Base-by-base conservation (phyloP, 2,113 vertebrate genomes). In the Protobothrops flavoviridis region DNA sequence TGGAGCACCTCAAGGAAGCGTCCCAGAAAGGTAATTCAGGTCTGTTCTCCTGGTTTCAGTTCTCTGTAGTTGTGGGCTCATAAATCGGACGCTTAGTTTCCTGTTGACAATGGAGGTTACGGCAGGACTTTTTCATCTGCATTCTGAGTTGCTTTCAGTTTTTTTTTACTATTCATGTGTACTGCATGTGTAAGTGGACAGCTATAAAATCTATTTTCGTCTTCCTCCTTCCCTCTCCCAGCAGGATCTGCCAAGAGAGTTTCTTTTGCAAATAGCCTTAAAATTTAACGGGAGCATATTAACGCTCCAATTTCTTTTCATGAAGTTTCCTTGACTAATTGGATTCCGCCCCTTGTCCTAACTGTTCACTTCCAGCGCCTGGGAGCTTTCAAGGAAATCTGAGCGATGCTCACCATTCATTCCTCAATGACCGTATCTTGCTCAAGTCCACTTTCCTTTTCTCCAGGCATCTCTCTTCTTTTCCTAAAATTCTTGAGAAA, bases 401-500 rank as follows among this genome's bases (percentile, higher is more conserved):
- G 85, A 4, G 53, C 87, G 9, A 56, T 1, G 93, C 93, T 95
- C 85, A 95, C 92, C 94, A 61, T 13, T n/a, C 61, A 92, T 95
- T 94, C 96, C 88, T 86, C 45, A 29, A 39, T 48, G 23, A 39
- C 92, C 20, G 11, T 29, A 69, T n/a, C 59, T 69, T 5, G n/a
- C 48, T 55, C 43, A 0, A 11, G 43, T 85, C 90, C 21, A 15
- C 43, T 48, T 94, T 91, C 1, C 95, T 87, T 91, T 50, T 59
- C 74, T 0, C 48, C 92, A 94, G 95, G 93, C 85, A 89, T 5
- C 89, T 93, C 52, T 94, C 94, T 94, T 89, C 95, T 93, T 29
- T 1, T 6, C 1, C 81, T 53, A 23, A 26, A n/a, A 53, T 21
- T 17, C n/a, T 33, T 85, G 64, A 8, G 17, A 85, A 3, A 89